Percentiles rank a stretch among this genome's conserved stretches.
Evolutionary conservation across 2,113 vertebrate genomes (phyloP).

Genomic region (Pipa parva): DNA sequence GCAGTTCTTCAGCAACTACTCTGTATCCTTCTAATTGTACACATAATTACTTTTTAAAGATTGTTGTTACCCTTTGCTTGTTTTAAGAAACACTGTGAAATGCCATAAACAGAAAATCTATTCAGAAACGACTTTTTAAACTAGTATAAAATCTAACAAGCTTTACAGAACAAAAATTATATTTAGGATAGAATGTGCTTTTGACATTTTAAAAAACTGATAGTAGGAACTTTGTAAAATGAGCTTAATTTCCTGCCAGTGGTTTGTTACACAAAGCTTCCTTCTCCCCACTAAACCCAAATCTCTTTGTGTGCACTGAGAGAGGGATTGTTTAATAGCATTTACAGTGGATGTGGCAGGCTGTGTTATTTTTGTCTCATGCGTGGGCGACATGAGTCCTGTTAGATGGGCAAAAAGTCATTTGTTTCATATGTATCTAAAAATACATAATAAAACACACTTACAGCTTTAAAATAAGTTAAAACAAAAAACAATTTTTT

Average conservation of each 20-base stretch:
- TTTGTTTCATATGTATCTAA: neutral
- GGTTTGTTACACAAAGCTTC: conserved; percentile 31
- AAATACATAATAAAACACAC: no score
- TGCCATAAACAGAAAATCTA: conserved; percentile 1
- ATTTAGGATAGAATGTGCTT: conserved; percentile 34
- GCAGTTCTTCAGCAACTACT: neutral
- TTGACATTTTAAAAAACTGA: conserved; percentile 28
- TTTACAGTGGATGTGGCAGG: conserved; percentile 36
- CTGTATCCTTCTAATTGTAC: neutral
- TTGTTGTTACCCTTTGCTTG: neutral
- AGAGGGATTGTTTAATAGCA: conserved; percentile 21
- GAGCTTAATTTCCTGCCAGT: conserved; percentile 25
- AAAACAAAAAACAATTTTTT: no score
- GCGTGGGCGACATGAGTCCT: conserved; percentile 4
- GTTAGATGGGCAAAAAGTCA: neutral
- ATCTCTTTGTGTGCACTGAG: conserved; percentile 15
- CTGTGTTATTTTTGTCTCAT: conserved; percentile 29
- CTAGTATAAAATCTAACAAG: neutral
- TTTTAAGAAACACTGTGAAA: neutral
- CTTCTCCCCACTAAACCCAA: conserved; percentile 13
- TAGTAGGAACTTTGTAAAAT: conserved; percentile 32
- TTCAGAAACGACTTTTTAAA: conserved; percentile 5
- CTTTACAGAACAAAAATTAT: conserved; percentile 16
- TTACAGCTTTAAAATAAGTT: no score
- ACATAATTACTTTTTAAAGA: neutral